Base-by-base conservation (phyloP, 1,140 invertebrate genomes). In the Drosophila bocqueti region DNA sequence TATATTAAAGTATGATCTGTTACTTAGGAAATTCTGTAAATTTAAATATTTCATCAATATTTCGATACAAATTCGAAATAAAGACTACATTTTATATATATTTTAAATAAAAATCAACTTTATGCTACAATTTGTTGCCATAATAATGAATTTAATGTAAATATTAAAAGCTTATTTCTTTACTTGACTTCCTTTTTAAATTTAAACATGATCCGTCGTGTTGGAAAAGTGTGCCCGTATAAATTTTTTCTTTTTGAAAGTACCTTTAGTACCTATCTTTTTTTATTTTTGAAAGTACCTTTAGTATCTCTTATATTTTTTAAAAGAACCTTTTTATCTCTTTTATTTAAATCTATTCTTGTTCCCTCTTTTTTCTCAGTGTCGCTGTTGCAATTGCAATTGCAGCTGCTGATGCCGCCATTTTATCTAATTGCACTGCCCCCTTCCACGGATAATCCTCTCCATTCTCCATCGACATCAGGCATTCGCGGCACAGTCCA, bases 351-450 rank as follows among this genome's bases (percentile, higher is more conserved):
- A 9, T 0, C 3, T 2, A 0, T 38, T 55, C 11, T 3, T n/a
- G 1, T 46, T 11, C 2, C 34, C 34, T 9, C n/a, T 21, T 38
- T 55, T 55, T 24, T 38, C 1, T 3, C 52, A 40, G 54, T 57
- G 54, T 57, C 9, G 34, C 34, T n/a, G 46, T n/a, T 58, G 59
- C 77, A 43, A 26, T 46, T 68, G 59, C 75, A 42, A 57, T 42
- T 63, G 63, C 77, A 63, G 71, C 72, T 81, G 69, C 78, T 68
- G 74, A 74, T 73, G 67, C 74, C 82, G 69, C 84, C 83, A 87
- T 89, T 87, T 87, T 89, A 89, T 87, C 83, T 87, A 87, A 89
- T 89, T 86, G 83, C 83, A 58, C 71, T 73, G 54, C 67, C 54
- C 43, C 43, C 31, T 38, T 10, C 43, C 34, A 10, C 4, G 15